These are phyloP conservation scores for Villa cingulata DNA, from an alignment of 2,888 invertebrate species.

Conservation along the genomic window DNA sequence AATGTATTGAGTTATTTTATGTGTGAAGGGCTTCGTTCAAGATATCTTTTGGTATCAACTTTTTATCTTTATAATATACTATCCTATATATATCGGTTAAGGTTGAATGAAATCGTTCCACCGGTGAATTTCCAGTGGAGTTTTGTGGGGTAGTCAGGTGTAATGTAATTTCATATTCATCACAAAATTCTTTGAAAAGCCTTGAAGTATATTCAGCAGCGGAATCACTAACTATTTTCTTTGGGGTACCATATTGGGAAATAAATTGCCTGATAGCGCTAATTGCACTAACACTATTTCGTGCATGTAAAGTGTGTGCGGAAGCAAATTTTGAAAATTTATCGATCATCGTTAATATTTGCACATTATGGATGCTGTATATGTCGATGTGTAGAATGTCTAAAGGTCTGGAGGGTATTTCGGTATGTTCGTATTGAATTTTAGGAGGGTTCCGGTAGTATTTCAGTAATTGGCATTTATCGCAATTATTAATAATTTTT, in stretches of 20 bases:
- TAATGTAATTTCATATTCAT: too few species aligned
- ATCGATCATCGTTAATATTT: conserved; percentile 9
- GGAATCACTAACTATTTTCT: conserved; percentile 7
- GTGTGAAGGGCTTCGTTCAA: neutral
- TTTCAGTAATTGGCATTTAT: conserved; percentile 10
- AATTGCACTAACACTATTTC: conserved; percentile 9
- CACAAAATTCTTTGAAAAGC: conserved; percentile 12
- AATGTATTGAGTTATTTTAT: neutral
- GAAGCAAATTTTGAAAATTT: conserved; percentile 9
- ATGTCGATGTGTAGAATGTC: conserved; percentile 14
- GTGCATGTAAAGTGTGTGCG: conserved; percentile 1
- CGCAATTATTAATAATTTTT: conserved; percentile 8
- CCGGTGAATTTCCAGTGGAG: too few species aligned
- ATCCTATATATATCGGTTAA: too few species aligned
- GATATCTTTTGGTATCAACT: neutral
- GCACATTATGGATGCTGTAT: conserved; percentile 9
- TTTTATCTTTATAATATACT: too few species aligned
- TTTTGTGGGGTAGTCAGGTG: too few species aligned
- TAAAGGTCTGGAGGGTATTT: conserved; percentile 12
- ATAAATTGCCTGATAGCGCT: too few species aligned
- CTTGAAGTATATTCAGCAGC: conserved; percentile 10
- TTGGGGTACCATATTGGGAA: conserved; percentile 5
- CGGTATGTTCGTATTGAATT: conserved; percentile 11
- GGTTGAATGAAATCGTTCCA: too few species aligned
- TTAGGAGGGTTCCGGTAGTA: conserved; percentile 14